Percentiles rank a stretch among this genome's conserved stretches.
phyloP scores from a whole-genome alignment of 1,140 invertebrate genomes.

The Xylocopa sonorina region DNA sequence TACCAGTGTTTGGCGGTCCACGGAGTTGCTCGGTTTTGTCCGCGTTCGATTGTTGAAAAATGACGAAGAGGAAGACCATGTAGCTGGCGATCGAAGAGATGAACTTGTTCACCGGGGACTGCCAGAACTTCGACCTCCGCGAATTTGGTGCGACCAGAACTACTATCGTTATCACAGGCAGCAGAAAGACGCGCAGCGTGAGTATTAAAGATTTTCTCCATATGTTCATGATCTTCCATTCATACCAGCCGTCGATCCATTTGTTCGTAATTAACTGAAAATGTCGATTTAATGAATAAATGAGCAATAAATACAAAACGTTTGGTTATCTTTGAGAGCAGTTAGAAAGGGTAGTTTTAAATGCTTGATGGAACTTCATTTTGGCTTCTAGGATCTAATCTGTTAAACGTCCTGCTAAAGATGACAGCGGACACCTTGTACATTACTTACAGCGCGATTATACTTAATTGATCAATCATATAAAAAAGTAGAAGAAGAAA shows the following conservation, averaged over 20 bases:
- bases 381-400: too few species aligned
- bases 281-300: not conserved
- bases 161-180: slow-evolving; percentile 81
- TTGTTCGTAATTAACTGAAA: slow-evolving; percentile 60
- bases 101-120: slow-evolving; percentile 83
- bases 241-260: slow-evolving; percentile 84
- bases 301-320: too few species aligned
- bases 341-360: too few species aligned
- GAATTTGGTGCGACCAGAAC: slow-evolving; percentile 78
- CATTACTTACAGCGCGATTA: too few species aligned
- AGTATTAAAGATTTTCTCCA: slow-evolving; percentile 73
- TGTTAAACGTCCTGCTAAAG: too few species aligned
- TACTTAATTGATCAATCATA: too few species aligned
- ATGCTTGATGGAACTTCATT: too few species aligned
- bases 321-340: too few species aligned
- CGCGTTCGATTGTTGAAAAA: slow-evolving; percentile 83
- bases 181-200: slow-evolving; percentile 76
- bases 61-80: slow-evolving; percentile 84
- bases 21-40: slow-evolving; percentile 82
- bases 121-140: slow-evolving; percentile 75
- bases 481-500: too few species aligned
- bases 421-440: too few species aligned
- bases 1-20: slow-evolving; percentile 82
- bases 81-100: slow-evolving; percentile 85
- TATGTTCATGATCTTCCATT: slow-evolving; percentile 81